Percentiles rank a stretch among this genome's conserved stretches.
Evolutionary conservation across 2,888 invertebrate species (phyloP).

Genomic region (Polia nebulosa): DNA sequence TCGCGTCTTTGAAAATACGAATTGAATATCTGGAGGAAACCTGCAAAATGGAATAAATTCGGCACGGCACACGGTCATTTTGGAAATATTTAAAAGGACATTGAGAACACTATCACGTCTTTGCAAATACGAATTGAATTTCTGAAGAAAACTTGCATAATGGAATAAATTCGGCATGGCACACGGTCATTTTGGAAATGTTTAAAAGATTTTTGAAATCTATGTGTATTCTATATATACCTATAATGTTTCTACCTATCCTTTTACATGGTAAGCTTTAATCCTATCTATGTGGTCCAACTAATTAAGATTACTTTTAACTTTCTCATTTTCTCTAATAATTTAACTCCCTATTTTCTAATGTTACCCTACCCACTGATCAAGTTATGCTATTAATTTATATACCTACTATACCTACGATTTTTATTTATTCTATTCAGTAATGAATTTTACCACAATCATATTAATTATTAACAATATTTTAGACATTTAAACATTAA

Average conservation of each 20-base stretch:
- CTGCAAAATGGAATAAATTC: constrained; percentile 74
- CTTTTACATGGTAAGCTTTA: constrained; percentile 61
- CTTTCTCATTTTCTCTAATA: constrained; percentile 38
- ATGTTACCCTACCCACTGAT: not conserved
- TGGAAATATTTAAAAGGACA: constrained; percentile 49
- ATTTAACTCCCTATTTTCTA: constrained; percentile 19
- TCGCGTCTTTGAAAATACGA: constrained; percentile 75
- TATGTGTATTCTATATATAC: constrained; percentile 28
- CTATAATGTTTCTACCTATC: constrained; percentile 50
- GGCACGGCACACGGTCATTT: not conserved
- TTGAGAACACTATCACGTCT: constrained; percentile 71
- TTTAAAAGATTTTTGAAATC: constrained; percentile 42
- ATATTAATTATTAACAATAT: constrained; percentile 1
- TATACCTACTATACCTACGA: no score
- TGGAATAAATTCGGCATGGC: constrained; percentile 67
- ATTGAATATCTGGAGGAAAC: constrained; percentile 78
- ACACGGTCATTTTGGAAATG: constrained; percentile 21
- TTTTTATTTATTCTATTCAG: not conserved
- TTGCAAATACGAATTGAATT: constrained; percentile 77
- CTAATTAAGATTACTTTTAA: constrained; percentile 72
- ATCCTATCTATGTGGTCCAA: constrained; percentile 77
- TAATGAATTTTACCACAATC: constrained; percentile 19
- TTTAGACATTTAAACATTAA: constrained; percentile 15
- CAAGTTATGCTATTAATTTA: constrained; percentile 2
- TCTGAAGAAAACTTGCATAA: constrained; percentile 77